Percentiles rank a stretch among this genome's conserved stretches.
These are phyloP conservation scores for Oeneis ivallda DNA, from an alignment of 2,888 invertebrate genomes.

Conservation along the genomic window DNA sequence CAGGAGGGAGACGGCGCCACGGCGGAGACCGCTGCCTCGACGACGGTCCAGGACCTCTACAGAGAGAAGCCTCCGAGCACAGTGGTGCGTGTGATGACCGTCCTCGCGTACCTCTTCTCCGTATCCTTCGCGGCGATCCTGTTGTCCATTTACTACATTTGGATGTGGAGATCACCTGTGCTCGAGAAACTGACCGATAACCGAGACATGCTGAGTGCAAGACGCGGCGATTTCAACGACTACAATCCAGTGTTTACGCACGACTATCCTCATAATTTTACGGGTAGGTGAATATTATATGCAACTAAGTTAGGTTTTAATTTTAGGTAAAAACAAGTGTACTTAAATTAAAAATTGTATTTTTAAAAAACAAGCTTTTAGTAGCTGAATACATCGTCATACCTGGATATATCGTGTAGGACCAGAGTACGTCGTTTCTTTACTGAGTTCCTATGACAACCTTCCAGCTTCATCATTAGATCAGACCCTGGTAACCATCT, in stretches of 20 bases:
- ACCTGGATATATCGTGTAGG: too few relatives aligned
- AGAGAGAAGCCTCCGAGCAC: slow-evolving; percentile 72
- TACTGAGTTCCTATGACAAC: too few relatives aligned
- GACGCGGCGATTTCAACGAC: slow-evolving; percentile 41
- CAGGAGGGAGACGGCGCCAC: slow-evolving; percentile 64
- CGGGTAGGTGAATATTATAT: slow-evolving; percentile 40
- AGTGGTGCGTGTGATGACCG: slow-evolving; percentile 86
- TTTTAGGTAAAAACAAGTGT: too few relatives aligned
- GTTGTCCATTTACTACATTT: slow-evolving; percentile 90
- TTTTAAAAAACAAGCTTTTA: too few relatives aligned
- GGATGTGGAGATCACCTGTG: slow-evolving; percentile 88
- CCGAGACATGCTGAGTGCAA: slow-evolving; percentile 45
- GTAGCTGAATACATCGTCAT: too few relatives aligned
- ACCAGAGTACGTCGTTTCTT: too few relatives aligned
- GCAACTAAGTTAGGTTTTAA: background rate
- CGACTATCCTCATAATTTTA: slow-evolving; percentile 38
- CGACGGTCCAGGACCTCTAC: slow-evolving; percentile 60
- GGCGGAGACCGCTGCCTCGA: slow-evolving; percentile 52
- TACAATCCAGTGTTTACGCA: slow-evolving; percentile 43
- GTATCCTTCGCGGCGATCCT: slow-evolving; percentile 93
- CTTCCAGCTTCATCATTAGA: too few relatives aligned
- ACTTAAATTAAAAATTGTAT: too few relatives aligned
- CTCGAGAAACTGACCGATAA: slow-evolving; percentile 60
- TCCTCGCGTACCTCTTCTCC: slow-evolving; percentile 90
- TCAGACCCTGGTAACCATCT: too few relatives aligned